Base-by-base conservation (phyloP, 2,113 vertebrate species). In the Syngnathus typhle region DNA sequence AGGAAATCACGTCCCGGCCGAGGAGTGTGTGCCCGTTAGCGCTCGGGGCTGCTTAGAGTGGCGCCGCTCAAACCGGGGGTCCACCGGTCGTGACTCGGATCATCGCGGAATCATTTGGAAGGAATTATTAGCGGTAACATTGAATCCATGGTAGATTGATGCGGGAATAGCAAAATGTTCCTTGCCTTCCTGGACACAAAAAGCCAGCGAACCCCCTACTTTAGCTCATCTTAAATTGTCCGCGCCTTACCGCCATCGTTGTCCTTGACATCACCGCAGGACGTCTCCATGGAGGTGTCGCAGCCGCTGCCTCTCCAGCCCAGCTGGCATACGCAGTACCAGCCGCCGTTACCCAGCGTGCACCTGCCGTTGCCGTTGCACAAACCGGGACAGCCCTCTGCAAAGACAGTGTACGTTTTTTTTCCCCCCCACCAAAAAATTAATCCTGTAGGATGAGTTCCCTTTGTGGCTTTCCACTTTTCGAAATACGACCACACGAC, bases 291-390 rank as follows among this genome's bases (percentile, higher is more conserved):
- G 78, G 96, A 95, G 4, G 95, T 98, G 80, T 98, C 96, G 19
- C 97, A 99, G 82, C 95, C 96, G 0, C 88, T 84, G 79, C 97
- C 97, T 88, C 97, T 93, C 97, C 97, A 99, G 86, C 97, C 97
- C 89, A 98, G 93, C 90, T 98, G 94, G 88, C 97, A 99, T 84
- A 98, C 93, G 1, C 97, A 99, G 87, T 95, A 95, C 97, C 97
- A 99, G 79, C 96, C 96, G 4, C 92, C 93, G 89, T 94, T 89
- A 89, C 96, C 97, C 92, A 98, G 91, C 52, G 95, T 98, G 87
- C 97, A 99, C 87, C 95, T 93, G 87, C 97, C 97, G 1, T 98
- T 98, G 70, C 95, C 96, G 6, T 96, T 98, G 77, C 97, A 99
- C 88, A 98, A 86, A 71, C 95, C 95, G 12, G 96, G 97, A 68